Base-by-base conservation (phyloP, 37 sponge, comb jelly and placozoan genomes). In the Lycopodina hypogea region DNA sequence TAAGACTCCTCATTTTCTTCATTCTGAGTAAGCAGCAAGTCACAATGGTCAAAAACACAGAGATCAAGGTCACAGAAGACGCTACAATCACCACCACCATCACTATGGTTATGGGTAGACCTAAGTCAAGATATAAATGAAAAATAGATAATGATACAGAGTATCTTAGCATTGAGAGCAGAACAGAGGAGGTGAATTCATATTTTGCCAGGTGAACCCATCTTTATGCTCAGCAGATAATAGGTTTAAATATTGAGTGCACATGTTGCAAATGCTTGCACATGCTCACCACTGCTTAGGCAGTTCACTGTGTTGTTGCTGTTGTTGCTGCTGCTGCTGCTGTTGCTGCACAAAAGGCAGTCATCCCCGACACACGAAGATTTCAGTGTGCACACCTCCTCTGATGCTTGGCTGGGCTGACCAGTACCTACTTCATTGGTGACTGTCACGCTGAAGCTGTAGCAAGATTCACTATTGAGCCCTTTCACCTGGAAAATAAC, bases 381-480 rank as follows among this genome's bases (percentile, higher is more conserved):
- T 11, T 1, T 22, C 35, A 42, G 66, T 29, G 66, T 73, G 30
- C 82, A 81, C 32, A 26, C 22, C 36, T 35, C 53, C 18, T 81
- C 72, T 14, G 66, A 72, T 19, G 23, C 32, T 18, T 33, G 45
- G 58, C 82, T 72, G 0, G 74, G 51, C 4, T 34, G 36, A 0
- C 82, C 82, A 17, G 22, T 30, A 0, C 73, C 82, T 29, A 48
- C 60, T 7, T 6, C 50, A 66, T 72, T 81, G 24, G 11, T 72
- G 0, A 81, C 64, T 12, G 63, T 30, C 30, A 84, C 78, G 28
- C 33, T 62, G 71, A 84, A 84, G 11, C 22, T 45, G 40, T 77
- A 77, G 53, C 78, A 78, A 9, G 63, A 50, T 26, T 37, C 52
- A 35, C 64, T 33, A 1, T 63, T 29, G 30, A 81, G 52, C 23